Evolutionary conservation across 2,797 vertebrate genomes (phyloP).

Genomic region (Eutrigla gurnardus): DNA sequence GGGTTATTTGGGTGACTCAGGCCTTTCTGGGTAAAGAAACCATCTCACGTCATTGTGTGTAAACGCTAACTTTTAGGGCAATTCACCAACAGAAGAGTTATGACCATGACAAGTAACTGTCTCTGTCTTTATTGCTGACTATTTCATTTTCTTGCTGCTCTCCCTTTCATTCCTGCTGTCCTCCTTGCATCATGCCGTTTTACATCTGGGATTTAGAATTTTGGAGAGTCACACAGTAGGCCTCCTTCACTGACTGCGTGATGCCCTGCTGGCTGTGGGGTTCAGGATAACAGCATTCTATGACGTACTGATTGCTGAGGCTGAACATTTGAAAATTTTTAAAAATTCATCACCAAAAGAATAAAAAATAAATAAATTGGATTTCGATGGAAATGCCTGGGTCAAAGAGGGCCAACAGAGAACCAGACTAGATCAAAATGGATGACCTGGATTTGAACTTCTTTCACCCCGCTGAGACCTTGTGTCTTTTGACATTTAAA

Average conservation of each 20-base stretch:
- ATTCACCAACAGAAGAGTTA: conserved; percentile 41
- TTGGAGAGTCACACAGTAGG: conserved; percentile 25
- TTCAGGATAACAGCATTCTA: conserved; percentile 70
- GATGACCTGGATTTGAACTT: conserved; percentile 63
- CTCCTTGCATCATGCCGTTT: conserved; percentile 29
- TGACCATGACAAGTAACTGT: conserved; percentile 6
- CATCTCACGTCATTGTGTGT: conserved; percentile 39
- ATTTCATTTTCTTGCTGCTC: conserved; percentile 23
- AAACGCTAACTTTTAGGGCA: conserved; percentile 16
- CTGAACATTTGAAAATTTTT: neutral
- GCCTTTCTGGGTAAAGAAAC: conserved; percentile 43
- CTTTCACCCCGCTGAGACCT: conserved; percentile 43
- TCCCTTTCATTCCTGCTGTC: conserved; percentile 50
- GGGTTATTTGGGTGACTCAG: conserved; percentile 31
- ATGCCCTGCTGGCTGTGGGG: conserved; percentile 55
- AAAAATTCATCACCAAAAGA: too few species aligned
- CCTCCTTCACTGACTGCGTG: conserved; percentile 26
- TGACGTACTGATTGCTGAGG: conserved; percentile 29
- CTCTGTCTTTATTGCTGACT: conserved; percentile 41
- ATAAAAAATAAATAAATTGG: too few species aligned
- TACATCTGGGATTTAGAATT: conserved; percentile 30
- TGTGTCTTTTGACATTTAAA: neutral
- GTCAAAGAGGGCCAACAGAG: conserved; percentile 54
- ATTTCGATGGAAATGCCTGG: conserved; percentile 66
- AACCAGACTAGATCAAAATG: conserved; percentile 63